These are phyloP conservation scores for Miichthys miiuy DNA, from an alignment of 2,797 vertebrate genomes.

Conservation along the genomic window DNA sequence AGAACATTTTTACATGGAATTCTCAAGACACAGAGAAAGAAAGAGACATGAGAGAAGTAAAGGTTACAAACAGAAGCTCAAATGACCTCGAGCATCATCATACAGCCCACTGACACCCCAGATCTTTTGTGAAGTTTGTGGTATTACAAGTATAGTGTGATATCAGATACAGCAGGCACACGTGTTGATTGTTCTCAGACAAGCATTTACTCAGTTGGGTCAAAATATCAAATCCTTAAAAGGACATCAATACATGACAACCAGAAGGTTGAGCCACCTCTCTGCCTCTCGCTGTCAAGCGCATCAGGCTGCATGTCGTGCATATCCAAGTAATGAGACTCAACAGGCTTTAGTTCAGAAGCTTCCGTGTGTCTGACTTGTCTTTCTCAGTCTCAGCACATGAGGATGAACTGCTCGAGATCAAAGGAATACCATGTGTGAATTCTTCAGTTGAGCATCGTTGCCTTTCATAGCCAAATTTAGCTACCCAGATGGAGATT, in stretches of 20 bases:
- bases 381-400: conserved; percentile 33
- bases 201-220: background rate
- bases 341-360: conserved; percentile 40
- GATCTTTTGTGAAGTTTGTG: background rate
- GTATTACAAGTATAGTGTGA: background rate
- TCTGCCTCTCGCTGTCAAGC: conserved; percentile 7
- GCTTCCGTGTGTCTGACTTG: conserved; percentile 41
- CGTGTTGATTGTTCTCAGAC: background rate
- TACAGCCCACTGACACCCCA: background rate
- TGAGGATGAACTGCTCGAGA: conserved; percentile 34
- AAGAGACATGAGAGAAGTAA: background rate
- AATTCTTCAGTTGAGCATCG: conserved; percentile 44
- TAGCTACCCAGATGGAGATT: conserved; percentile 40
- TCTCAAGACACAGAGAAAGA: background rate
- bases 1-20: background rate
- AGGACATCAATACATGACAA: conserved; percentile 10
- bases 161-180: background rate
- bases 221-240: conserved; percentile 29
- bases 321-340: conserved; percentile 38
- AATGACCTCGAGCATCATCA: background rate
- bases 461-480: conserved; percentile 46
- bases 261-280: conserved; percentile 14
- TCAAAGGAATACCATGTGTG: conserved; percentile 64
- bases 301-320: conserved; percentile 29
- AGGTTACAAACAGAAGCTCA: background rate